Conservation (phyloP, 2,888 invertebrate genomes). For the Baronia brevicornis region DNA sequence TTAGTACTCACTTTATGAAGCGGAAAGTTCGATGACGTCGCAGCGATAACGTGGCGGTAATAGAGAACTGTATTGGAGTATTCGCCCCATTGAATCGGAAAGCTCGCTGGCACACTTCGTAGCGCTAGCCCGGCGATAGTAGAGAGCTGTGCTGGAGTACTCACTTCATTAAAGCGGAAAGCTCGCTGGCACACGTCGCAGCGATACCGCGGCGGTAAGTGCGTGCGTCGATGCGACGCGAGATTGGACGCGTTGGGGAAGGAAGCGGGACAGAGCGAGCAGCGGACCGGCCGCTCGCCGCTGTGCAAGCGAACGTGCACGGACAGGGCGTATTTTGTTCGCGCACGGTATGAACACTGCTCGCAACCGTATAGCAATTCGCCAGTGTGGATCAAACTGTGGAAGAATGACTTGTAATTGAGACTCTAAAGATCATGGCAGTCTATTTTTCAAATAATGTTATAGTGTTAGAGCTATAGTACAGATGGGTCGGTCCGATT, state of each 20-base stretch:
- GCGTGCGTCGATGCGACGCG: conserved; percentile 28
- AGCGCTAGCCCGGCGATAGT: no score
- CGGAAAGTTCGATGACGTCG: no score
- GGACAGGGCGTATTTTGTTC: conserved; percentile 24
- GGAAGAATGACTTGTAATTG: not conserved
- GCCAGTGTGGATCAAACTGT: conserved; percentile 27
- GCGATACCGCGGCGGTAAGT: conserved; percentile 29
- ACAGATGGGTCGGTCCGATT: no score
- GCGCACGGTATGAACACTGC: conserved; percentile 29
- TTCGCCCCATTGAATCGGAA: no score
- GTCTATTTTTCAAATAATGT: no score
- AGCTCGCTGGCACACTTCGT: no score
- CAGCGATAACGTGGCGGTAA: no score
- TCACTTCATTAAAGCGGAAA: conserved; percentile 29
- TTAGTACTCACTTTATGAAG: no score
- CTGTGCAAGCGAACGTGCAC: conserved; percentile 34
- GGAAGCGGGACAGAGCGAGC: conserved; percentile 27
- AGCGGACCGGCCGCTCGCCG: conserved; percentile 26
- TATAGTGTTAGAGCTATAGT: no score
- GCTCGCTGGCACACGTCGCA: conserved; percentile 28
- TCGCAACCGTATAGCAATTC: conserved; percentile 23
- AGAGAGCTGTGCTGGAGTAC: conserved; percentile 20
- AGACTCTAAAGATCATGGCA: no score
- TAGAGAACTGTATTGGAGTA: no score
- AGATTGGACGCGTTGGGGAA: conserved; percentile 31